Conservation (phyloP, 2,113 vertebrate genomes). For the Mustela nigripes region DNA sequence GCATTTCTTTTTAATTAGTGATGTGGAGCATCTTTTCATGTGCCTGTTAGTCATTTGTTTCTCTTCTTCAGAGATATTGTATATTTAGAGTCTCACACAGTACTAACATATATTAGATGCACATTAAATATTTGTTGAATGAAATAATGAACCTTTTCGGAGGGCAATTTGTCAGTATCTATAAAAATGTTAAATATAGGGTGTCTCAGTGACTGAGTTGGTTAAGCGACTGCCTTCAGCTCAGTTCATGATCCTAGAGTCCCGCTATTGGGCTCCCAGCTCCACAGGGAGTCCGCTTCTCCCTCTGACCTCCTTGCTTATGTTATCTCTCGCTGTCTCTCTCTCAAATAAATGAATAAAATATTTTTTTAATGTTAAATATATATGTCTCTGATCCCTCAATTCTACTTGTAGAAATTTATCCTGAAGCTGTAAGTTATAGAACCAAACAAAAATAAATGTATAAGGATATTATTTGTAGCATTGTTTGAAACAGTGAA, state of each 20-base stretch:
- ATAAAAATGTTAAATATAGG: slow-evolving; percentile 16
- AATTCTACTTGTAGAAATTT: slow-evolving; percentile 19
- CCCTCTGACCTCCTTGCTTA: too few species aligned
- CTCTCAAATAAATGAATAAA: too few species aligned
- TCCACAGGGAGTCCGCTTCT: too few species aligned
- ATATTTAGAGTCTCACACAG: not conserved
- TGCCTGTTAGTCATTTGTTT: not conserved
- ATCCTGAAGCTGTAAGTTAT: slow-evolving; percentile 27
- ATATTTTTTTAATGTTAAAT: not conserved
- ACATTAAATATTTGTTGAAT: slow-evolving; percentile 26
- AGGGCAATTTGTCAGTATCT: not conserved
- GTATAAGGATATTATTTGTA: slow-evolving; percentile 19
- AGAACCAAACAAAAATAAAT: slow-evolving; percentile 43
- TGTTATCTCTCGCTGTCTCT: too few species aligned
- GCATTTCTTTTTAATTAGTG: not conserved
- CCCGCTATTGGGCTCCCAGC: too few species aligned
- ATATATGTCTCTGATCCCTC: not conserved
- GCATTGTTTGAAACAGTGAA: slow-evolving; percentile 48
- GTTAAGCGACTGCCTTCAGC: too few species aligned
- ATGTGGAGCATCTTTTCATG: not conserved
- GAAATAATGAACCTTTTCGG: slow-evolving; percentile 37
- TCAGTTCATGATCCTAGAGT: too few species aligned
- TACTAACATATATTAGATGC: not conserved
- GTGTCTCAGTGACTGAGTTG: too few species aligned
- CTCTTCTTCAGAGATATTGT: not conserved